phyloP scores from a whole-genome alignment of 2,797 vertebrate species.

The Eulemur coronatus region DNA sequence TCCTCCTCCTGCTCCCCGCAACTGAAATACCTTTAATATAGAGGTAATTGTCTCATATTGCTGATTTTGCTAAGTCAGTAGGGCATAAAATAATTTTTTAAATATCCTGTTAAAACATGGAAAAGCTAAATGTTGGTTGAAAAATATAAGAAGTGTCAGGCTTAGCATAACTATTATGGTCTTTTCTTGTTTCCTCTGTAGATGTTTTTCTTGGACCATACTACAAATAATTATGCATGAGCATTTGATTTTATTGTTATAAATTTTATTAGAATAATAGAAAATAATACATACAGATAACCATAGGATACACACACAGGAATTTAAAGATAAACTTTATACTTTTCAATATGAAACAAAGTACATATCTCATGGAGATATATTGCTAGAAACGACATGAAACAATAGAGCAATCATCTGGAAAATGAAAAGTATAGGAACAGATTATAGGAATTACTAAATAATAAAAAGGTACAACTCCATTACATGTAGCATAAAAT shows the following conservation, averaged over 20 bases:
- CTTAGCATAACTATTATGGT: not conserved
- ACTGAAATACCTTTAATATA: not conserved
- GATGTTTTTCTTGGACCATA: not conserved
- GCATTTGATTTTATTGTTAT: slow-evolving; percentile 74
- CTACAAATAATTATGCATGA: not conserved
- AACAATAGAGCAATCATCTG: slow-evolving; percentile 51
- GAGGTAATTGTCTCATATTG: not conserved
- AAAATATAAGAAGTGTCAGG: not conserved
- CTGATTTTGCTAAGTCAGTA: not conserved
- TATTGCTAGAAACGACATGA: slow-evolving; percentile 76
- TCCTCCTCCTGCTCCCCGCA: too few relatives aligned
- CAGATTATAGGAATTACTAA: slow-evolving; percentile 65
- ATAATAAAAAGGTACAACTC: slow-evolving; percentile 75
- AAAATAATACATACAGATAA: slow-evolving; percentile 88
- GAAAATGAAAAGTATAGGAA: slow-evolving; percentile 73
- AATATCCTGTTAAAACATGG: not conserved
- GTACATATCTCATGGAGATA: slow-evolving; percentile 97
- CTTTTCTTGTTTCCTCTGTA: not conserved
- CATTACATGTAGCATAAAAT: slow-evolving; percentile 67
- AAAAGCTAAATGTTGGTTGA: not conserved
- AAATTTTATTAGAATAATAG: slow-evolving; percentile 88
- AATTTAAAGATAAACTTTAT: slow-evolving; percentile 89
- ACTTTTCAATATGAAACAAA: slow-evolving; percentile 99
- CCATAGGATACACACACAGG: slow-evolving; percentile 87
- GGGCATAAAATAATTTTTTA: not conserved